phyloP scores from a whole-genome alignment of 2,113 vertebrate genomes.

The Periophthalmus modestus region DNA sequence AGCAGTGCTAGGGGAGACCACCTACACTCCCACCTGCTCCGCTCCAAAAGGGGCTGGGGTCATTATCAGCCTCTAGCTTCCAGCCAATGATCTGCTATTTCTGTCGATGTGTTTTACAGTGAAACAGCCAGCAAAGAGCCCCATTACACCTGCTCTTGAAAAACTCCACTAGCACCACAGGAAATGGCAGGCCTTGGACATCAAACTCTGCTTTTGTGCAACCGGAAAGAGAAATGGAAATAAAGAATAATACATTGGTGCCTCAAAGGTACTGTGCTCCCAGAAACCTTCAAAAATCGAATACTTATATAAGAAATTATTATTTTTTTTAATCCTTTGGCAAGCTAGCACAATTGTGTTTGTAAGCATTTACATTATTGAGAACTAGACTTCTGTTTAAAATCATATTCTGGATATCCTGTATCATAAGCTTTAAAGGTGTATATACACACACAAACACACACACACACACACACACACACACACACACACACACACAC shows the following conservation, averaged over 20 bases:
- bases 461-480: too few relatives aligned
- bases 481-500: too few relatives aligned
- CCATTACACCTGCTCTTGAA: slow-evolving; percentile 54
- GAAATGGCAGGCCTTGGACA: slow-evolving; percentile 33
- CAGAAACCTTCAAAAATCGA: neutral
- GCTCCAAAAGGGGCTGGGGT: slow-evolving; percentile 65
- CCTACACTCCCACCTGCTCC: slow-evolving; percentile 78
- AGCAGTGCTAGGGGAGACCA: slow-evolving; percentile 65
- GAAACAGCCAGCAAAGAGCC: slow-evolving; percentile 49
- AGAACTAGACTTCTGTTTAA: too few relatives aligned
- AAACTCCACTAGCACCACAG: slow-evolving; percentile 39
- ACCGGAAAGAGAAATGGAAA: slow-evolving; percentile 5
- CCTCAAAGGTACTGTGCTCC: slow-evolving; percentile 1
- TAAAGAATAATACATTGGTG: neutral
- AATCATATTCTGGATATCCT: too few relatives aligned
- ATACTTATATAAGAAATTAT: neutral
- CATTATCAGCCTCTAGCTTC: slow-evolving; percentile 64
- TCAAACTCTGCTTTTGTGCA: slow-evolving; percentile 12
- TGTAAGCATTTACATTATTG: too few relatives aligned
- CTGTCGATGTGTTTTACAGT: slow-evolving; percentile 61
- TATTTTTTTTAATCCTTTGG: too few relatives aligned
- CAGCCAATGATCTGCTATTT: slow-evolving; percentile 75
- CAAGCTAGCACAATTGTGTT: too few relatives aligned
- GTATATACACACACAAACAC: too few relatives aligned
- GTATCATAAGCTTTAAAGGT: too few relatives aligned